Percentiles rank a stretch among this genome's conserved stretches.
These are phyloP conservation scores for Petrocephalus zakoni DNA, from an alignment of 2,113 vertebrate species.

Conservation along the genomic window DNA sequence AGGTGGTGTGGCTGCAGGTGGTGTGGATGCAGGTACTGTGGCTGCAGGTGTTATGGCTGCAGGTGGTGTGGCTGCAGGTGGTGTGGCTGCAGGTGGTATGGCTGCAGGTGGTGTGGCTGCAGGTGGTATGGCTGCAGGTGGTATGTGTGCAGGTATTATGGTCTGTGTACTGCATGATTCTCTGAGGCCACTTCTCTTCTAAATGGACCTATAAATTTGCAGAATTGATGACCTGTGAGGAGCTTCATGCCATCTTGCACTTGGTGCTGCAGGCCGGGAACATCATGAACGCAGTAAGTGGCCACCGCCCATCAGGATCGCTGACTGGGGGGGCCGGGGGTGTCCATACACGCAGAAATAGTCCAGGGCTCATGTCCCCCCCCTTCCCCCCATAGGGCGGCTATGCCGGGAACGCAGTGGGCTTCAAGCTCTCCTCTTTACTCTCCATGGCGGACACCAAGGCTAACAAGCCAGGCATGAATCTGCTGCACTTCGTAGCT, in stretches of 20 bases:
- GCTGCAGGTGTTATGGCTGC: too few species aligned
- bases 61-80: too few species aligned
- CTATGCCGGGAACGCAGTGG: conserved; percentile 75
- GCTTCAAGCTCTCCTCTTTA: conserved; percentile 75
- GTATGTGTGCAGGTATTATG: too few species aligned
- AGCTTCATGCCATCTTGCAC: conserved; percentile 71
- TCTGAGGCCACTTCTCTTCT: background rate
- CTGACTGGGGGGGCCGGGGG: background rate
- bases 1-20: too few species aligned
- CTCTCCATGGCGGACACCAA: conserved; percentile 78
- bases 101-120: background rate
- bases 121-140: background rate
- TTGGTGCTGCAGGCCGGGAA: conserved; percentile 77
- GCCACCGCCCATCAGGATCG: background rate
- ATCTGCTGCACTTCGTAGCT: conserved; percentile 77
- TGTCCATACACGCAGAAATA: background rate
- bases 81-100: too few species aligned
- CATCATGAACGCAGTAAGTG: conserved; percentile 78
- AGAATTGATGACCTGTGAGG: conserved; percentile 73
- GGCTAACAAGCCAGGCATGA: conserved; percentile 80
- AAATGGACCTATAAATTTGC: conserved; percentile 29
- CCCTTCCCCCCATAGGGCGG: conserved; percentile 58
- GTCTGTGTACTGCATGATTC: background rate
- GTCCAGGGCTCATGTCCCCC: background rate
- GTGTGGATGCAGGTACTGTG: too few species aligned